Percentiles rank a stretch among this genome's conserved stretches.
Conservation (phyloP, 2,888 invertebrate genomes). For the Gari tellinella region DNA sequence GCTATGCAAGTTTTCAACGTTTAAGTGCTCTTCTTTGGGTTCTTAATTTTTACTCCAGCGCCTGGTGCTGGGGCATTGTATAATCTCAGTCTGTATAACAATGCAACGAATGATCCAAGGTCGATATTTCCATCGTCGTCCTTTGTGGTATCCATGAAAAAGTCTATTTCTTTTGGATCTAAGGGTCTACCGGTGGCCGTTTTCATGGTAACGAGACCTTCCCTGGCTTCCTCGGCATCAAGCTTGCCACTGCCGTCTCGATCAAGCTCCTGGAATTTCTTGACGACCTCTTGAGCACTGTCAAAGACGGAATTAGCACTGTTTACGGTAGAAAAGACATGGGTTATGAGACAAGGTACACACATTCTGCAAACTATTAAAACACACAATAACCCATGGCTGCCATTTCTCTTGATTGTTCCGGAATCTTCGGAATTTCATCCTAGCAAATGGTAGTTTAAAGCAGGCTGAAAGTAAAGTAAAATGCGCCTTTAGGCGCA, state of each 20-base stretch:
- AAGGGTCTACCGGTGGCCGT: slow-evolving; percentile 76
- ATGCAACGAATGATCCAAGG: slow-evolving; percentile 79
- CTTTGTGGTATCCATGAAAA: slow-evolving; percentile 80
- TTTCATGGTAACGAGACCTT: slow-evolving; percentile 75
- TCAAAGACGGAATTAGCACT: neutral
- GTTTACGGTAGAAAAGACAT: no score
- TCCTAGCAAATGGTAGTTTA: no score
- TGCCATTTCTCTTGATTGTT: no score
- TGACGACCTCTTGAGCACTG: slow-evolving; percentile 80
- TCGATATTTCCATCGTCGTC: slow-evolving; percentile 80
- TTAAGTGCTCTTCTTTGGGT: slow-evolving; percentile 35
- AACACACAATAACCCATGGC: no score
- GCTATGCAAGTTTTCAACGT: no score
- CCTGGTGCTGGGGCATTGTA: slow-evolving; percentile 78
- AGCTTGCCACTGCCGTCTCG: slow-evolving; percentile 80
- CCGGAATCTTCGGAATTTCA: no score
- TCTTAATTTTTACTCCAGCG: slow-evolving; percentile 59
- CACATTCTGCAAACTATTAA: no score
- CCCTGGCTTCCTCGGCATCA: slow-evolving; percentile 78
- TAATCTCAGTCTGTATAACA: slow-evolving; percentile 79
- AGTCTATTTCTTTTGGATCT: slow-evolving; percentile 81
- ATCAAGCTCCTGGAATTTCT: slow-evolving; percentile 80
- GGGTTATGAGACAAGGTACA: no score
- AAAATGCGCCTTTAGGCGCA: no score
- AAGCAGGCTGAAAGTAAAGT: no score